Percentiles rank a stretch among this genome's conserved stretches.
Evolutionary conservation across 2,113 vertebrate genomes (phyloP).

Genomic region (Psilopogon haemacephalus): DNA sequence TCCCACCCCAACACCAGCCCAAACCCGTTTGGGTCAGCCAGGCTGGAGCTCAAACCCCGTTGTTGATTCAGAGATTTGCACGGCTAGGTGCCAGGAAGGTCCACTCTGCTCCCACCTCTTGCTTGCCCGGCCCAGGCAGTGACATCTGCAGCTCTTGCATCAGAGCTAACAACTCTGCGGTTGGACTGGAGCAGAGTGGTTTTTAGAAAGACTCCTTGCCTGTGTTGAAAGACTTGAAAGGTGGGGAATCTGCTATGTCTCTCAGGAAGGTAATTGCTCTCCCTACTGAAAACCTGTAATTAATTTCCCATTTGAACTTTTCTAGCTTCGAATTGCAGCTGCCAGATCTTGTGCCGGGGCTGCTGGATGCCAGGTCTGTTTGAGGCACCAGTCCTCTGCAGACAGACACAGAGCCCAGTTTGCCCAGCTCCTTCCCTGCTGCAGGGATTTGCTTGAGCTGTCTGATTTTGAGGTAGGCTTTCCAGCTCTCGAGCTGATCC

Average conservation of each 20-base stretch:
- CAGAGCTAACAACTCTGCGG: not conserved
- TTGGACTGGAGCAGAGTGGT: not conserved
- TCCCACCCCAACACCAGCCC: fast-evolving
- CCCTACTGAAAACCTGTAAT: not conserved
- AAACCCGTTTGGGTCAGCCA: fast-evolving
- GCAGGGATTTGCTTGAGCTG: not conserved
- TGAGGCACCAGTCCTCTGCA: not conserved
- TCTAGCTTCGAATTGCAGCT: not conserved
- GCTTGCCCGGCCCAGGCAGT: not conserved
- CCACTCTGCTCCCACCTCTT: not conserved
- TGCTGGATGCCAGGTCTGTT: not conserved
- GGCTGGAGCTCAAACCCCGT: fast-evolving
- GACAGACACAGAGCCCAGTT: not conserved
- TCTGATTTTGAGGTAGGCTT: not conserved
- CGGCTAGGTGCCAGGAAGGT: fast-evolving
- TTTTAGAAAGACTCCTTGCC: not conserved
- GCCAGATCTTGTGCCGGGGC: fast-evolving
- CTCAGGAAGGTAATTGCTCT: slow-evolving; percentile 13
- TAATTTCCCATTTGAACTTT: slow-evolving; percentile 13
- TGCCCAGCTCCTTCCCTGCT: not conserved
- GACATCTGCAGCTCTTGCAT: not conserved
- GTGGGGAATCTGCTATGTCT: not conserved
- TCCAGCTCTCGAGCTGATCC: not conserved
- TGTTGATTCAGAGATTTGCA: not conserved
- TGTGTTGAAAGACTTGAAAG: slow-evolving; percentile 41